These are phyloP conservation scores for Stomatorhinus walkeri DNA, from an alignment of 2,797 vertebrate genomes.

Conservation along the genomic window DNA sequence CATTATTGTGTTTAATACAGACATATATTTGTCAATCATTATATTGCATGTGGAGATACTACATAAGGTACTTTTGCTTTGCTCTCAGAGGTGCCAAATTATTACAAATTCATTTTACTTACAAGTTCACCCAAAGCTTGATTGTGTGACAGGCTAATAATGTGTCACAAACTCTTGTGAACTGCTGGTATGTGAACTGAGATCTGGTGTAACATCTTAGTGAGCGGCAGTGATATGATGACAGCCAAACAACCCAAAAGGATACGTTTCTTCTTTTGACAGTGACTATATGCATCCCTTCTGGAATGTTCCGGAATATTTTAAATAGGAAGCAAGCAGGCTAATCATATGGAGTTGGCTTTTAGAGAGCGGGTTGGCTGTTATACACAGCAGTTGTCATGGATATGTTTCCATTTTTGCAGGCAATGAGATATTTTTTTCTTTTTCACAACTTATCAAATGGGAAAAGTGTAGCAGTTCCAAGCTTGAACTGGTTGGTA, in stretches of 20 bases:
- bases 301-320: not conserved
- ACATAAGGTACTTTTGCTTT: not conserved
- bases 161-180: not conserved
- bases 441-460: not conserved
- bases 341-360: not conserved
- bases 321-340: not conserved
- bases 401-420: not conserved
- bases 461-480: not conserved
- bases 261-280: not conserved
- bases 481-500: not conserved
- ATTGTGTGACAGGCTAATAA: not conserved
- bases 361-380: not conserved
- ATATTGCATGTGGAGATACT: not conserved
- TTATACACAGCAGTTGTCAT: not conserved
- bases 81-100: not conserved
- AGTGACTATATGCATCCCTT: not conserved
- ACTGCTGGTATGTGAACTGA: not conserved
- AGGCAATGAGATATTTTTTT: not conserved
- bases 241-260: not conserved
- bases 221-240: not conserved
- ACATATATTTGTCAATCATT: not conserved
- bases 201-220: not conserved
- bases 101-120: slow-evolving; percentile 1
- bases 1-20: not conserved
- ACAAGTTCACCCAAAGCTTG: not conserved